A percentile compares a stretch with the other conserved stretches of the same genome.
These are phyloP conservation scores for Tenualosa ilisha DNA, from an alignment of 2,797 vertebrate species.

Conservation along the genomic window DNA sequence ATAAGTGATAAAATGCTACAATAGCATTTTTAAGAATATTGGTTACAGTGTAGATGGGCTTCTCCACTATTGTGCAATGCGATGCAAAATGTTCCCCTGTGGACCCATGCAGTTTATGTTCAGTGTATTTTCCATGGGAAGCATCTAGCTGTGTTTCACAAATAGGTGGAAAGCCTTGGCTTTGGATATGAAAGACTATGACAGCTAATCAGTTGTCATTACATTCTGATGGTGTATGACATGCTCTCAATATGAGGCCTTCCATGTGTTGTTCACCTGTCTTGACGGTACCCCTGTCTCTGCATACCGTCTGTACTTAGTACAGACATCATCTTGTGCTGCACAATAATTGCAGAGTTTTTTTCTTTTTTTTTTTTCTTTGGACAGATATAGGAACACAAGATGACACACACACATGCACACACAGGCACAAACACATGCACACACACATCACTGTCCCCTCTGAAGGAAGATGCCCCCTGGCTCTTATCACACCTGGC, in stretches of 20 bases:
- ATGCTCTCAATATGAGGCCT: neutral
- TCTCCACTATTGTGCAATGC: too few relatives aligned
- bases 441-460: constrained; percentile 12
- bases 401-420: neutral
- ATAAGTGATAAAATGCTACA: neutral
- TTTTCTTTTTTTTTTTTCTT: neutral
- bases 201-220: neutral
- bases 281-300: neutral
- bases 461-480: constrained; percentile 3
- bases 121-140: neutral
- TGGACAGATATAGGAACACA: neutral
- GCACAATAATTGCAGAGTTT: neutral
- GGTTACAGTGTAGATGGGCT: neutral
- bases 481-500: constrained; percentile 29
- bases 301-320: neutral
- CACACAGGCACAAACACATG: neutral
- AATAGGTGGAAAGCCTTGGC: neutral
- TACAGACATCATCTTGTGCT: neutral
- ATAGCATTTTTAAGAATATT: neutral
- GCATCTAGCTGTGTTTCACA: neutral
- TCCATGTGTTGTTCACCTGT: neutral
- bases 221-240: neutral
- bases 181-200: neutral
- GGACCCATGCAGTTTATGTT: neutral
- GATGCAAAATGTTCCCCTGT: too few relatives aligned